Evolutionary conservation across 2,797 vertebrate species (phyloP), one percentile per base, ranked within the genome.

Genomic region (Cichlasoma orientale): DNA sequence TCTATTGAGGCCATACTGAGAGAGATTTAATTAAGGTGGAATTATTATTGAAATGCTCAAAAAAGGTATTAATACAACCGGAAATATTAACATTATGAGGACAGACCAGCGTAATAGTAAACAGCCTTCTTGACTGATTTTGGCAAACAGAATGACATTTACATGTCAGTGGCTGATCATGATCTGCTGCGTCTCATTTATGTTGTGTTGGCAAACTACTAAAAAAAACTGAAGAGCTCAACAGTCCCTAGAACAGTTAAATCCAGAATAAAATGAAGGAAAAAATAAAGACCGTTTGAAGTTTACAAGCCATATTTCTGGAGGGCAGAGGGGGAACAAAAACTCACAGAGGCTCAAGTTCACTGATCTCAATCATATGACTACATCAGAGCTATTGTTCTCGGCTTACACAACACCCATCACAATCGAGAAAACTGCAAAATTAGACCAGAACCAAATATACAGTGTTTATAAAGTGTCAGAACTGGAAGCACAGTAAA

Each of bases 331-430:
- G 38, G 74, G 55, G 66, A 83, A 84, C 82, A 86, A 80, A 87
- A n/a, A 47, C 69, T 78, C 78, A 85, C 72, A 74, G 75, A 47
- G 56, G 69, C 55, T 83, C 56, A 53, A 14, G 73, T 47, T 50
- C 4, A 29, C 86, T 94, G 93, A 95, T 93, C 89, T 81, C 47
- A 71, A 61, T 92, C 92, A 93, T 87, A 88, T 92, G 93, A 92
- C 83, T 72, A 66, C 79, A 78, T 89, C 33, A 77, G 33, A 69
- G 56, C 68, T 68, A 66, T 70, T 83, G 82, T 68, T 68, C 63
- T 68, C 29, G 52, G 56, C 61, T 87, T 58, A 66, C 38, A 69
- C 68, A 80, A 75, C 31, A 38, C 21, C 29, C 2, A n/a, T 8
- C 47, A 25, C 41, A 68, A 25, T 50, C 29, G 25, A 68, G 38